Conservation (phyloP, 1,140 invertebrate genomes). For the Oreohelix idahoensis region DNA sequence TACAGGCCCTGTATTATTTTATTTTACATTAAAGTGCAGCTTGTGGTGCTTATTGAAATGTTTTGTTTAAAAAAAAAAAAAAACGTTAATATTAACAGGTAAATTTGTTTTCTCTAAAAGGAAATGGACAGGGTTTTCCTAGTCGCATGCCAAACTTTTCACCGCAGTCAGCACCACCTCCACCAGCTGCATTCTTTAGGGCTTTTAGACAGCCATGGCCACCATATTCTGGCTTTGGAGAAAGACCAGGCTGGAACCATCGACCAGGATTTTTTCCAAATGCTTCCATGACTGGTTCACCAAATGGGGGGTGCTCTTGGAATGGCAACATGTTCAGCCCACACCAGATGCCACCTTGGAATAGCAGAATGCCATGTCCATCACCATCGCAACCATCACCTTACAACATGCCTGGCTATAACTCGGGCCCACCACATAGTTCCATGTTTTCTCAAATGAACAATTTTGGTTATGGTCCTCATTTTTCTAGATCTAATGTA, state of each 20-base stretch:
- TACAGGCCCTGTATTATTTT: too few relatives aligned
- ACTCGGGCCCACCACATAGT: not conserved
- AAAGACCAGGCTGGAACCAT: not conserved
- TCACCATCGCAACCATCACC: too few relatives aligned
- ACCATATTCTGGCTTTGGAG: not conserved
- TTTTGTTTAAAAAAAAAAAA: too few relatives aligned
- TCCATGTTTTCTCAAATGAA: not conserved
- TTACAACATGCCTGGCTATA: not conserved
- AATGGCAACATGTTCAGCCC: not conserved
- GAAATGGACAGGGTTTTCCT: not conserved
- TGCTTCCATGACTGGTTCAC: not conserved
- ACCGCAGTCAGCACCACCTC: not conserved
- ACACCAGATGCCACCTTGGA: not conserved
- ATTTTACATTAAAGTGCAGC: too few relatives aligned
- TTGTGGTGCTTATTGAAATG: too few relatives aligned
- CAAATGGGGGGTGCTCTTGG: not conserved
- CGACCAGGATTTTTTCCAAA: not conserved
- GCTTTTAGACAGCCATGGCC: constrained; percentile 1
- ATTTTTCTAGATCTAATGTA: not conserved
- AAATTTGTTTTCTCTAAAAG: not conserved
- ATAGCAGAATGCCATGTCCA: not conserved
- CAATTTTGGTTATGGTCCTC: not conserved
- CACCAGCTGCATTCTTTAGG: not conserved
- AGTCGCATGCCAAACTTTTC: not conserved
- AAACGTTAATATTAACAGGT: too few relatives aligned